These are phyloP conservation scores for Antitype chi DNA, from an alignment of 2,888 invertebrate genomes.

Conservation along the genomic window DNA sequence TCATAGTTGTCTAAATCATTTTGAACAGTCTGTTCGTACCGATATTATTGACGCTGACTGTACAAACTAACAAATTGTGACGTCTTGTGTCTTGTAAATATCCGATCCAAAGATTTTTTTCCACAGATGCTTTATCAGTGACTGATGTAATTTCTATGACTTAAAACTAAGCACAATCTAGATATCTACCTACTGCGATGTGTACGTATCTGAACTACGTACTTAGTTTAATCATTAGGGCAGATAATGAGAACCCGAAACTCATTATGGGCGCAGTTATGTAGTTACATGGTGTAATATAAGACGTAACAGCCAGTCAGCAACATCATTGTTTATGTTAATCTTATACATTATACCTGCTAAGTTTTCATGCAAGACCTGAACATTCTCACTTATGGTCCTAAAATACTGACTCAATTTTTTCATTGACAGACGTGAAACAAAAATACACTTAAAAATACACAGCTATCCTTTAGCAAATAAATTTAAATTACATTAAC, in stretches of 20 bases:
- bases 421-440: neutral
- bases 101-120: too few relatives aligned
- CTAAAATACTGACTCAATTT: neutral
- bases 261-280: constrained; percentile 9
- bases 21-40: too few relatives aligned
- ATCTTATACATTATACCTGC: neutral
- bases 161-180: neutral
- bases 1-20: too few relatives aligned
- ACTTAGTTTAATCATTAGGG: constrained; percentile 9
- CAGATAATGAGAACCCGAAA: constrained; percentile 7
- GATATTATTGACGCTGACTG: too few relatives aligned
- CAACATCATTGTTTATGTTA: neutral
- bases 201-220: neutral
- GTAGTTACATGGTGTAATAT: neutral
- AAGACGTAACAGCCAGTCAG: neutral
- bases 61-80: neutral
- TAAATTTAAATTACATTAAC: constrained; percentile 66
- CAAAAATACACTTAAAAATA: neutral
- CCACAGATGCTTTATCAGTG: neutral
- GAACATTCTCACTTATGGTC: neutral
- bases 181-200: neutral
- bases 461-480: neutral
- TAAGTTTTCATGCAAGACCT: neutral
- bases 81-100: too few relatives aligned
- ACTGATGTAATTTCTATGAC: neutral